phyloP scores from a whole-genome alignment of 2,113 vertebrate species.

The Myrmecobius fasciatus region DNA sequence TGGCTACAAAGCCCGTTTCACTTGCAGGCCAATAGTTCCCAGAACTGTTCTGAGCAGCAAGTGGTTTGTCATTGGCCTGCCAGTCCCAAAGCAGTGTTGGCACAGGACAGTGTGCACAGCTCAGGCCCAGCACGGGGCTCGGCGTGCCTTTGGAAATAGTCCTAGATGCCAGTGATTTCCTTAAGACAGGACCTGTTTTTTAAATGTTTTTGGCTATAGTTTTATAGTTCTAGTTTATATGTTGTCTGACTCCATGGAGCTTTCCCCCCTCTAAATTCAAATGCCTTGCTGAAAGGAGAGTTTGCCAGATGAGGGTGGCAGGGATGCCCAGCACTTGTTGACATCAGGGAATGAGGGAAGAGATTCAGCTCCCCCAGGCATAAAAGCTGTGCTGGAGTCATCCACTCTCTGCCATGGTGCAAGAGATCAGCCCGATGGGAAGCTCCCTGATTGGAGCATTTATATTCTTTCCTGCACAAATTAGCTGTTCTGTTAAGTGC shows the following conservation, averaged over 20 bases:
- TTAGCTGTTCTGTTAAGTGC: not conserved
- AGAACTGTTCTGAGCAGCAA: not conserved
- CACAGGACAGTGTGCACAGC: not conserved
- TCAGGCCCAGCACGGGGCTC: not conserved
- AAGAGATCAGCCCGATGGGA: not conserved
- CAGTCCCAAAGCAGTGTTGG: not conserved
- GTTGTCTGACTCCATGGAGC: slow-evolving; percentile 10
- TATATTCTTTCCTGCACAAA: not conserved
- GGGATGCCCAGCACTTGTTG: not conserved
- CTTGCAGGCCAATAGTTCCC: slow-evolving; percentile 7
- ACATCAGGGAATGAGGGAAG: not conserved
- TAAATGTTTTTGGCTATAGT: slow-evolving; percentile 18
- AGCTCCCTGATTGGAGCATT: not conserved
- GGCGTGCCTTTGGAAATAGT: not conserved
- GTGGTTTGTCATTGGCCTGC: not conserved
- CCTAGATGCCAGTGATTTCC: not conserved
- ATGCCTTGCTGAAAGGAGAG: not conserved
- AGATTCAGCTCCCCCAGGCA: not conserved
- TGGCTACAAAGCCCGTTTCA: not conserved
- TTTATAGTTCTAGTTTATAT: slow-evolving; percentile 5
- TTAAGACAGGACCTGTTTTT: not conserved
- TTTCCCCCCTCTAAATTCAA: not conserved
- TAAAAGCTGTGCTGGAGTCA: not conserved
- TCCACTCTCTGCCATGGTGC: not conserved
- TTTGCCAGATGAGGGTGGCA: not conserved